Conservation (phyloP, 2,797 vertebrate genomes). For the Caiman crocodilus region DNA sequence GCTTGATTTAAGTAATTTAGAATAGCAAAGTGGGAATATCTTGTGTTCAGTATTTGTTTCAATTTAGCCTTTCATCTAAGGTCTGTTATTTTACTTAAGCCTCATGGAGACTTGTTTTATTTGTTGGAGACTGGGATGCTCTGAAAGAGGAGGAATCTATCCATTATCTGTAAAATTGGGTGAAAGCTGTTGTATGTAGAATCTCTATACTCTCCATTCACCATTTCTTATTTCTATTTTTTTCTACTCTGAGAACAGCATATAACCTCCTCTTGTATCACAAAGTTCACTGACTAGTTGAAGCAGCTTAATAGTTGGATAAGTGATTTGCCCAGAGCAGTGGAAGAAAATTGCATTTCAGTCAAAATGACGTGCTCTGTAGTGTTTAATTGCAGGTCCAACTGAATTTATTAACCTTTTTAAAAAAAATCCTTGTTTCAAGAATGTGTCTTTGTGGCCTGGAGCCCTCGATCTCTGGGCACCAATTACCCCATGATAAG, state of each 20-base stretch:
- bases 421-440: background rate
- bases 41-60: background rate
- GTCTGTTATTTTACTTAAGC: background rate
- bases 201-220: rapidly evolving
- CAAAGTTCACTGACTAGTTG: conserved; percentile 23
- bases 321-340: conserved; percentile 31
- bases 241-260: background rate
- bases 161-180: background rate
- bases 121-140: background rate
- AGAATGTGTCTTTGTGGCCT: background rate
- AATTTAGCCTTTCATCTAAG: background rate
- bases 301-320: conserved; percentile 43
- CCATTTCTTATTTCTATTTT: background rate
- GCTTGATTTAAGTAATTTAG: background rate
- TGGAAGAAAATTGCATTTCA: conserved; percentile 45
- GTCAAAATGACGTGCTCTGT: conserved; percentile 34
- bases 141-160: background rate
- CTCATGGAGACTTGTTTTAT: background rate
- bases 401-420: background rate
- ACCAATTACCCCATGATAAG: background rate
- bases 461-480: rapidly evolving
- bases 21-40: background rate
- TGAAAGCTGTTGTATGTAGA: background rate
- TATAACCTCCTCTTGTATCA: background rate
- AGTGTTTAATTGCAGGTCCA: conserved; percentile 47